These are phyloP conservation scores for Goniozus legneri DNA, from an alignment of 1,140 invertebrate species.

Conservation along the genomic window DNA sequence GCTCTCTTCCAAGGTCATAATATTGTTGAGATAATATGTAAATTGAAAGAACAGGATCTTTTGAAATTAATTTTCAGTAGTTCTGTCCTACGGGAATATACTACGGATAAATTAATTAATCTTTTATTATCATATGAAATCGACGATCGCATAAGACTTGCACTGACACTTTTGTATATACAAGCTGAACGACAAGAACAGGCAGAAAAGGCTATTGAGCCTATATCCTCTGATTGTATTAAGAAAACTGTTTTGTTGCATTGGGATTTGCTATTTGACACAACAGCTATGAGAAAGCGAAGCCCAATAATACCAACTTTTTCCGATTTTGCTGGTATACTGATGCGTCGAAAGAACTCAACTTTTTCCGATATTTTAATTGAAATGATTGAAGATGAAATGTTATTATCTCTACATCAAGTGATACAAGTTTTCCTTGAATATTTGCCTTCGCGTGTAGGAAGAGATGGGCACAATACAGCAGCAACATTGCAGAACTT, in stretches of 20 bases:
- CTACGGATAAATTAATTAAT: slow-evolving; percentile 58
- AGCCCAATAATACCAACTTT: slow-evolving; percentile 50
- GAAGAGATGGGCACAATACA: slow-evolving; percentile 54
- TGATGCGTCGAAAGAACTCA: slow-evolving; percentile 53
- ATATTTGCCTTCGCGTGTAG: slow-evolving; percentile 59
- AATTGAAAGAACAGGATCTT: slow-evolving; percentile 49
- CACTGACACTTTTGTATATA: slow-evolving; percentile 54
- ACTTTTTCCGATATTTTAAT: slow-evolving; percentile 52
- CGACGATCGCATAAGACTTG: slow-evolving; percentile 45
- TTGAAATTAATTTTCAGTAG: slow-evolving; percentile 57
- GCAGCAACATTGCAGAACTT: slow-evolving; percentile 56
- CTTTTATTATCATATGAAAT: slow-evolving; percentile 38
- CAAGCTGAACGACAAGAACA: slow-evolving; percentile 54
- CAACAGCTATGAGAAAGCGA: slow-evolving; percentile 39
- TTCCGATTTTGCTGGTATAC: slow-evolving; percentile 55
- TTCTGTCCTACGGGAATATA: slow-evolving; percentile 56
- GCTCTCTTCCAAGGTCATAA: slow-evolving; percentile 51
- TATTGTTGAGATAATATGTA: slow-evolving; percentile 53
- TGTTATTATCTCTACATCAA: slow-evolving; percentile 50
- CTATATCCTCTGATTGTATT: slow-evolving; percentile 44
- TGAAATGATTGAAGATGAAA: slow-evolving; percentile 42
- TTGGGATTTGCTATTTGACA: slow-evolving; percentile 57
- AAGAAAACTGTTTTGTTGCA: slow-evolving; percentile 44
- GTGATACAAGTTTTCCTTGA: slow-evolving; percentile 60
- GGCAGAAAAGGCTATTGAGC: slow-evolving; percentile 48